phyloP scores from a whole-genome alignment of 2,113 vertebrate species.

The Gnathonemus echidnorhynchus region DNA sequence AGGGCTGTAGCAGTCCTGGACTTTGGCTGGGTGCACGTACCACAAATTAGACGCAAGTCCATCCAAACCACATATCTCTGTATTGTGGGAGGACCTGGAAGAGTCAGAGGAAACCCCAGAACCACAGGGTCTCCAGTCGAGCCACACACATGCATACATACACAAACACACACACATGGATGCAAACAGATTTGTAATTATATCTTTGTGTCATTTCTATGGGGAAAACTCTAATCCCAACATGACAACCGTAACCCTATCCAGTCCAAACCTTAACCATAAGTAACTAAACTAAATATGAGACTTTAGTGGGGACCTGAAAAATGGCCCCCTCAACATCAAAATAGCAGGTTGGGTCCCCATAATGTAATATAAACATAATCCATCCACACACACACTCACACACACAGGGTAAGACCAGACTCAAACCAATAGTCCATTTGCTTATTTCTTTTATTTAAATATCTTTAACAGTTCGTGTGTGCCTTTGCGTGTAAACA shows the following conservation, averaged over 20 bases:
- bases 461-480: neutral
- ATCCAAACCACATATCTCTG: neutral
- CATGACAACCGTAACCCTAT: no score
- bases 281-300: no score
- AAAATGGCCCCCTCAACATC: no score
- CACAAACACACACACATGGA: neutral
- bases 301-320: no score
- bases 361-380: no score
- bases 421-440: neutral
- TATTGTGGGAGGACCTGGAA: neutral
- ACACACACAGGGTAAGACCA: neutral
- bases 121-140: neutral
- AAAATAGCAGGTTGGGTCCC: no score
- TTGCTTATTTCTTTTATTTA: neutral
- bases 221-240: no score
- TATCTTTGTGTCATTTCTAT: no score
- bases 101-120: neutral
- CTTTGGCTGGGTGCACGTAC: neutral
- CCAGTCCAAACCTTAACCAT: no score
- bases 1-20: neutral
- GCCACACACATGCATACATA: neutral
- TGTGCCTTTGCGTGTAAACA: neutral
- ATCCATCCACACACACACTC: neutral
- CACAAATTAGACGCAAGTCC: neutral
- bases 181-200: no score